These are phyloP conservation scores for Ochropleura leucogaster DNA, from an alignment of 2,888 invertebrate genomes.

Conservation along the genomic window DNA sequence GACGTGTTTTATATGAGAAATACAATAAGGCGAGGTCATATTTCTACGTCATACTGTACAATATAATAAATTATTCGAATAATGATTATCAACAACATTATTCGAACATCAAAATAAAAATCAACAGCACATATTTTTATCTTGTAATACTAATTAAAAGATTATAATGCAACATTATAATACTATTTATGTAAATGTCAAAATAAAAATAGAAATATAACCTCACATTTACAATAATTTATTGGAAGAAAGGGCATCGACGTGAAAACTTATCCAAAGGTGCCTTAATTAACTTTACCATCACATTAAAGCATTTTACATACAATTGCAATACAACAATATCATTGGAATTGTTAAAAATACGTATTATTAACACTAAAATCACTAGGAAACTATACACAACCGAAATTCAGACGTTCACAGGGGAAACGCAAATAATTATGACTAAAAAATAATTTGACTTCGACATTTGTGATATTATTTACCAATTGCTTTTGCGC, in stretches of 20 bases:
- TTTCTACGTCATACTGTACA: constrained; percentile 39
- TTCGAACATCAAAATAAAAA: constrained; percentile 24
- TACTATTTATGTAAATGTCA: constrained; percentile 17
- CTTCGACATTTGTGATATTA: constrained; percentile 81
- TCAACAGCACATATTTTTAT: constrained; percentile 18
- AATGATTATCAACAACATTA: constrained; percentile 17
- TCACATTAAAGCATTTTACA: constrained; percentile 73
- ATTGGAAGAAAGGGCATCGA: constrained; percentile 57
- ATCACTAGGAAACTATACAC: constrained; percentile 72
- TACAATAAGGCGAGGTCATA: constrained; percentile 63
- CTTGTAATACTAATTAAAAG: constrained; percentile 1
- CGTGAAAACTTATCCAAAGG: constrained; percentile 59
- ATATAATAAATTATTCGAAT: constrained; percentile 24
- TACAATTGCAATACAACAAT: constrained; percentile 68
- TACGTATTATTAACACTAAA: constrained; percentile 65
- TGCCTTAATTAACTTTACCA: constrained; percentile 65
- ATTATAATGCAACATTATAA: constrained; percentile 31
- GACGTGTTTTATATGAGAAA: constrained; percentile 56
- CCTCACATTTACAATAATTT: constrained; percentile 57
- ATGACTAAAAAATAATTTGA: constrained; percentile 82
- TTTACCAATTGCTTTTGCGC: constrained; percentile 75
- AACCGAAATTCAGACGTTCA: constrained; percentile 78
- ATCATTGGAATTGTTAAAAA: constrained; percentile 64
- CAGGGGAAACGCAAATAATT: constrained; percentile 61
- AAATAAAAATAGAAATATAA: constrained; percentile 59